These are phyloP conservation scores for Channa maculata DNA, from an alignment of 2,113 vertebrate species.

Conservation along the genomic window DNA sequence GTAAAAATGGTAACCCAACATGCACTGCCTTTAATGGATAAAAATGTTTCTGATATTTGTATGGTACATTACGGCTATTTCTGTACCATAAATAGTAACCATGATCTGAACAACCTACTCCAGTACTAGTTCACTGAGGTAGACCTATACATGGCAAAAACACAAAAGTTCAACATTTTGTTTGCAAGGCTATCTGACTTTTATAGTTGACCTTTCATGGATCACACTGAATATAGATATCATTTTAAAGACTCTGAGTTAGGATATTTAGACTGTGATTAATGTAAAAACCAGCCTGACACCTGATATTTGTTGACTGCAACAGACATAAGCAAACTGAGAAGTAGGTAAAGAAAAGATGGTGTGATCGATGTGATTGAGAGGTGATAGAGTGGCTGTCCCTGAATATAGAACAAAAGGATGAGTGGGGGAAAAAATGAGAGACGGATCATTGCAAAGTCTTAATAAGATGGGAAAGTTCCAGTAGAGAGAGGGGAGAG, in stretches of 20 bases:
- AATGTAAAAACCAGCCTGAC: not conserved
- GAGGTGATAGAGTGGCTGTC: not conserved
- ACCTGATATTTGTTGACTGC: not conserved
- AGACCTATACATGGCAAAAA: too few relatives aligned
- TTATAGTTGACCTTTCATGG: too few relatives aligned
- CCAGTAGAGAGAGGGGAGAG: constrained; percentile 48
- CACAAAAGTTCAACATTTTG: too few relatives aligned
- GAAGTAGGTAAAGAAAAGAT: not conserved
- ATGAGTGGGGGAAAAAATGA: constrained; percentile 9
- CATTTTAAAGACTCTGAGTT: not conserved
- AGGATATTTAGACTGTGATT: not conserved
- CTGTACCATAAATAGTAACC: not conserved
- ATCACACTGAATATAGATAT: not conserved
- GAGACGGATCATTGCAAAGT: constrained; percentile 52
- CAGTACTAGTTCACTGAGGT: too few relatives aligned
- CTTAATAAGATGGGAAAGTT: constrained; percentile 69
- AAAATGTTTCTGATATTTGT: not conserved
- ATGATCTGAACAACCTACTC: not conserved
- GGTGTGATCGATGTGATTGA: constrained; percentile 2
- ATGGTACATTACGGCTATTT: not conserved
- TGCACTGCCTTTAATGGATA: not conserved
- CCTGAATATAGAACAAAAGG: constrained; percentile 5
- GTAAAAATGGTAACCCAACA: not conserved
- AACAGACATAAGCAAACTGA: not conserved
- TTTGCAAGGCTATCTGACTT: not conserved